Evolutionary conservation across 2,113 vertebrate genomes (phyloP), one percentile per base, ranked within the genome.

Genomic region (Brienomyrus brachyistius): DNA sequence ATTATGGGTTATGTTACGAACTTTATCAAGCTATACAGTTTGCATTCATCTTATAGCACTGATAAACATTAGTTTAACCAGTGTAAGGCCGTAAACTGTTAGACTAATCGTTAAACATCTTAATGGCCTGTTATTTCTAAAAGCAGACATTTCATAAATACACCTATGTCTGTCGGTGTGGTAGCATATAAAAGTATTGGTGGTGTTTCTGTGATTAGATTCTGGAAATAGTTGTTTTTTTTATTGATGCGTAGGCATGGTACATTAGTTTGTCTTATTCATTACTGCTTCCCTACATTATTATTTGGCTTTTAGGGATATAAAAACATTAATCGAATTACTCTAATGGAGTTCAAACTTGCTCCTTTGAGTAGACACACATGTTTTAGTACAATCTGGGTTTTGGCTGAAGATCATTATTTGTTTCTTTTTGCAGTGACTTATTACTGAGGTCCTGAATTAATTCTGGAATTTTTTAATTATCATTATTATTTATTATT

Each of bases 41-140:
- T 80, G 51, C 35, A 47, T 84, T 83, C 31, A 50, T 70, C 87
- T 70, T 43, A 84, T 51, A 62, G 40, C 40, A 31, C 11, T 47
- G 80, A 10, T 84, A 85, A 84, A 62, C 80, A 89, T 48, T 83
- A 74, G 50, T 45, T 48, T 31, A 35, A 19, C 31, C 59, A 51
- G 88, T 51, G 54, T 51, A 40, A 82, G 52, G 27, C 43, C 50
- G 35, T 48, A 47, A 54, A 82, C 48, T 31, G 66, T 50, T 90
- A 70, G 40, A 86, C 86, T 87, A 54, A 90, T 87, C 89, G 52
- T 77, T 48, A 54, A 90, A 89, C 85, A 54, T 90, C 54, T 62
- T 91, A 89, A 89, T 90, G 51, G 88, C 90, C 88, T 82, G 86
- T 89, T 74, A 86, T 80, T 80, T 87, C 80, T 91, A 88, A 83